Evolutionary conservation across 2,888 invertebrate genomes (phyloP).

Genomic region (Drosophila trichaetosa): DNA sequence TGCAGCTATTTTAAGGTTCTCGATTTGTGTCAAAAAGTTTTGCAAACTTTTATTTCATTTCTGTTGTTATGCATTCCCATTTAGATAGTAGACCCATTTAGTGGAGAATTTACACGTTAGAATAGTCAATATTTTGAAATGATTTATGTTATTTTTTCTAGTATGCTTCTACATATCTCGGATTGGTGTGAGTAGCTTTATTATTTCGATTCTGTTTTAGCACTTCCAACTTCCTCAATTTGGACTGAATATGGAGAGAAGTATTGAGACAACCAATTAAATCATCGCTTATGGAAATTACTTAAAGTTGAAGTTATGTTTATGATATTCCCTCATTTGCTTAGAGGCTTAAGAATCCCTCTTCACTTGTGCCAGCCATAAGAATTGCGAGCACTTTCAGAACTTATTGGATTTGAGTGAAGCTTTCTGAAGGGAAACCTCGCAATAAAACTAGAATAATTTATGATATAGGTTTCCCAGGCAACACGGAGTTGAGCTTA

Average conservation of each 20-base stretch:
- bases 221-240: not conserved
- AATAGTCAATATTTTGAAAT: not conserved
- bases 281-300: not conserved
- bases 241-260: not conserved
- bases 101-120: not conserved
- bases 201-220: not conserved
- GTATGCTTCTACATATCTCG: not conserved
- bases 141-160: not conserved
- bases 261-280: not conserved
- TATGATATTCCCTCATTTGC: not conserved
- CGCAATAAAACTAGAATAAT: not conserved
- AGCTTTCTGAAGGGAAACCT: not conserved
- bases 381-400: not conserved
- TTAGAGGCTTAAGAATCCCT: not conserved
- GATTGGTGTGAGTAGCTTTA: not conserved
- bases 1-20: slow-evolving; percentile 22
- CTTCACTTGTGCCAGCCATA: not conserved
- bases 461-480: not conserved
- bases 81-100: not conserved
- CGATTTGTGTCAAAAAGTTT: slow-evolving; percentile 7
- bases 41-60: not conserved
- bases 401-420: not conserved
- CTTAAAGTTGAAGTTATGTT: not conserved
- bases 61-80: not conserved
- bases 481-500: not conserved